phyloP scores from a whole-genome alignment of 2,797 vertebrate species.

The Fringilla coelebs region DNA sequence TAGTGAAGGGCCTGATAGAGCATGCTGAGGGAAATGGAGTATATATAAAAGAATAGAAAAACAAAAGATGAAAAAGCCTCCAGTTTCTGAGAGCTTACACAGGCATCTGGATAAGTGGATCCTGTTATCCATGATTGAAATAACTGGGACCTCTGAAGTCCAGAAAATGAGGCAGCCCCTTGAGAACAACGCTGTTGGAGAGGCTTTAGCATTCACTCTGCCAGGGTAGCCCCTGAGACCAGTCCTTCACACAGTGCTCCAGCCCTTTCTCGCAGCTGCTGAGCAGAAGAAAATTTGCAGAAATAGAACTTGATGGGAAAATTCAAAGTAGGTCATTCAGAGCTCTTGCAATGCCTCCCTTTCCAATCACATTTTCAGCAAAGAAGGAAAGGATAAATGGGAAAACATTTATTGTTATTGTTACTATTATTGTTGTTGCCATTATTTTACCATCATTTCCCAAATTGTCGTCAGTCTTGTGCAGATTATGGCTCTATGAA shows the following conservation, averaged over 20 bases:
- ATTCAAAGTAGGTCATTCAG: background rate
- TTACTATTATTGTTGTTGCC: background rate
- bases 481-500: background rate
- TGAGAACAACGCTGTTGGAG: background rate
- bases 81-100: background rate
- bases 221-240: background rate
- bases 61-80: background rate
- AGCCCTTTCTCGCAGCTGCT: background rate
- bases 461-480: background rate
- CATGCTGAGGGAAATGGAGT: background rate
- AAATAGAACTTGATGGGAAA: background rate
- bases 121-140: background rate
- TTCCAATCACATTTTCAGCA: background rate
- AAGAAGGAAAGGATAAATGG: background rate
- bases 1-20: background rate
- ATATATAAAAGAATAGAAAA: background rate
- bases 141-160: background rate
- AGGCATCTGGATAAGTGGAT: constrained; percentile 6
- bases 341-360: background rate
- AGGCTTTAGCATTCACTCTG: background rate
- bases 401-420: background rate
- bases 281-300: background rate
- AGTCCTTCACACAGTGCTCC: background rate
- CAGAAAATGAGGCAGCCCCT: constrained; percentile 15
- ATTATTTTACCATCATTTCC: background rate